Base-by-base conservation (phyloP, 2,113 vertebrate genomes). In the Calonectris borealis region DNA sequence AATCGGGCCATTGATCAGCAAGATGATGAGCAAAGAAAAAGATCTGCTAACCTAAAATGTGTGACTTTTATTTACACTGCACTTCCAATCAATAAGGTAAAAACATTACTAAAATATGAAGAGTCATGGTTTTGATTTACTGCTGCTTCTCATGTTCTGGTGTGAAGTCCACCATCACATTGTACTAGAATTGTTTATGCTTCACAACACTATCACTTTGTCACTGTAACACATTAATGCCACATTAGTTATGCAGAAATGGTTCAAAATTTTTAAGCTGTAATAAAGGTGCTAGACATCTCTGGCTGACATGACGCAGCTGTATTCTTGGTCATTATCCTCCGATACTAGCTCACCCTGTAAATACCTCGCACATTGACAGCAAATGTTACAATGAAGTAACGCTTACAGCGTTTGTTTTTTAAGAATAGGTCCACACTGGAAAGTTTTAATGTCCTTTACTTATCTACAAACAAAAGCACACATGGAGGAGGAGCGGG, bases 21-120 rank as follows among this genome's bases (percentile, higher is more conserved):
- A 85, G 94, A 96, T 81, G 91, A 93, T 82, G 64, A 96, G 84
- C 85, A 97, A 96, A 94, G 81, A 96, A 96, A 95, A 76, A 73
- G 46, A 97, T 90, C 48, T 90, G 62, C 64, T 95, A 79, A 91
- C 61, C 62, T 88, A 92, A 95, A 97, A 91, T 10, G 38, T 34
- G 83, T 66, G 79, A 95, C 92, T 92, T 46, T 86, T 95, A 90
- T 77, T 97, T 96, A 76, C 22, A 66, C 78, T 92, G 90, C 52
- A 82, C 86, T 94, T 95, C 54, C 87, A 97, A 94, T 93, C 96
- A 96, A 96, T 96, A 96, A 91, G 19, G 34, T 60, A 60, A 97
- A 97, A 93, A 93, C 32, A 94, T 77, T 83, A 94, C 58, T 75
- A 96, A 94, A 97, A 95, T 86, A 96, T 65, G 75, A 93, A 95